Percentiles rank a stretch among this genome's conserved stretches.
phyloP scores from a whole-genome alignment of 2,113 vertebrate genomes.

The Calypte anna region DNA sequence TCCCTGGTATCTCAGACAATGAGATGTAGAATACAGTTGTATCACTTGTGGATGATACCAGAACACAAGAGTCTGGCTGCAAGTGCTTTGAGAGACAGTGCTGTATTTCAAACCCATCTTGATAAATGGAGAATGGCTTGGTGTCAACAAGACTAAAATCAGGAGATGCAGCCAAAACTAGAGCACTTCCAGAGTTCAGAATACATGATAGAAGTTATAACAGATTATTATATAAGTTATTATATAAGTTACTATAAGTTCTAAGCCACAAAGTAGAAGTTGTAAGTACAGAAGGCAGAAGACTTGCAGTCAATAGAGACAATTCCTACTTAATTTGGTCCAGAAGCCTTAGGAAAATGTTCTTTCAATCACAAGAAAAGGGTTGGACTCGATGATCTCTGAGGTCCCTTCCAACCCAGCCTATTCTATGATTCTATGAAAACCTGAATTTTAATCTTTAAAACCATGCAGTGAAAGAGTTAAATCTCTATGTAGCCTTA shows the following conservation, averaged over 20 bases:
- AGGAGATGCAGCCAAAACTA: not conserved
- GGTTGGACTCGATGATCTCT: no score
- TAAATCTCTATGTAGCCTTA: not conserved
- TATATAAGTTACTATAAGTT: not conserved
- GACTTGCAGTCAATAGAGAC: no score
- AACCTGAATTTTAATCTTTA: not conserved
- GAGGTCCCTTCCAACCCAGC: no score
- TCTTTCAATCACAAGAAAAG: not conserved
- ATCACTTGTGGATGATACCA: not conserved
- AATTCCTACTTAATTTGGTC: not conserved
- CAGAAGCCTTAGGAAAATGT: not conserved
- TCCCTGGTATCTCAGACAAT: not conserved
- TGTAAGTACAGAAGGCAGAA: no score
- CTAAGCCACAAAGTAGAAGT: no score
- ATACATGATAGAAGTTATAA: not conserved
- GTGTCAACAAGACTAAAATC: constrained; percentile 9
- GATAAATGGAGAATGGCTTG: not conserved
- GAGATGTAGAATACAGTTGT: not conserved
- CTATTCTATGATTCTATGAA: no score
- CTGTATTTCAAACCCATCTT: not conserved
- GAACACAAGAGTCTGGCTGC: not conserved
- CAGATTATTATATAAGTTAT: not conserved
- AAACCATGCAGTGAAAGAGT: not conserved
- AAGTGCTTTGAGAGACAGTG: not conserved
- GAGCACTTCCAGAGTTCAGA: not conserved